Base-by-base conservation (phyloP, 2,797 vertebrate genomes). In the Neopelma chrysocephalum region DNA sequence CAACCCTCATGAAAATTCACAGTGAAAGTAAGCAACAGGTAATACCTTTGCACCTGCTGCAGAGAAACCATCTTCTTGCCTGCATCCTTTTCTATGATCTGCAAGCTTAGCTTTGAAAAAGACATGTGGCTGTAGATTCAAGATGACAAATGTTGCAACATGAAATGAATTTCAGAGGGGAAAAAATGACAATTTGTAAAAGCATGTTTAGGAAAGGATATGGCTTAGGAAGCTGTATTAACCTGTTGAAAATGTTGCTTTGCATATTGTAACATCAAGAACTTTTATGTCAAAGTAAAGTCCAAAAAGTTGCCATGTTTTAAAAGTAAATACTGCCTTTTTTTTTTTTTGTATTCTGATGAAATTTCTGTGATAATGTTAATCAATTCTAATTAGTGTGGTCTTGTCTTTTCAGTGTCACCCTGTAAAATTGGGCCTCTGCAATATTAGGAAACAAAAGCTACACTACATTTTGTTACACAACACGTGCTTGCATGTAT, bases 401-500 rank as follows among this genome's bases (percentile, higher is more conserved):
- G 42, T 29, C n/a, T 66, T 65, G 7, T 20, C 40, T 86, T 91
- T 82, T 58, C 38, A 38, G 21, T 27, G 12, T 34, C 12, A 70
- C 15, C 42, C 40, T 83, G 18, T 53, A 62, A 80, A 94, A 64
- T 3, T 27, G 12, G 7, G 27, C 14, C 45, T 27, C 85, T 78
- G 17, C 18, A 50, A 36, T 77, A 62, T 80, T 56, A 43, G 25
- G n/a, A 73, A 80, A 40, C 17, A 17, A 43, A 85, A 80, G 23
- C 23, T 17, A 16, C 15, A 7, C 12, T 68, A 14, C 43, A 8
- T 70, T 86, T 83, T 31, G 29, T 60, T 66, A 51, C 3, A 45
- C 15, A 75, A n/a, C 18, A 17, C 0, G 0, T 26, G 18, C 1
- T 1, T 29, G 27, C 12, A 23, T 0, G 0, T 26, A 17, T 60